Evolutionary conservation across 2,797 vertebrate genomes (phyloP).

Genomic region (Sciaenops ocellatus): DNA sequence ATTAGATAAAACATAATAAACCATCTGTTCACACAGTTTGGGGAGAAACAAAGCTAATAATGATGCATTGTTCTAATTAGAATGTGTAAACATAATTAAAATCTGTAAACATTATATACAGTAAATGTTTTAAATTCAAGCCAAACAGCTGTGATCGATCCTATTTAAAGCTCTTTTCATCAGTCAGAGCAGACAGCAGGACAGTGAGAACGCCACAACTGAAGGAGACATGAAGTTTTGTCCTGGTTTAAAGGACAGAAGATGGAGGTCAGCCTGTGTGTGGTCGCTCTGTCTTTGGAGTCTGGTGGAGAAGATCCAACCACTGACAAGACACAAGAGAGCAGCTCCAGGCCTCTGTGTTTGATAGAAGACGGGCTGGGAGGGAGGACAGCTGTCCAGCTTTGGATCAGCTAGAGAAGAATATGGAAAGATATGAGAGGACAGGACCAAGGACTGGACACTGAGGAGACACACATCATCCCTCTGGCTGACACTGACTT

Average conservation of each 20-base stretch:
- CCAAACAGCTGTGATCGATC: slow-evolving; percentile 17
- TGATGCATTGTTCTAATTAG: slow-evolving; percentile 34
- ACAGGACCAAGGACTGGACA: slow-evolving; percentile 32
- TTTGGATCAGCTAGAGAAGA: slow-evolving; percentile 9
- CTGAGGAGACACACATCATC: slow-evolving; percentile 14
- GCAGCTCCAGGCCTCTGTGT: slow-evolving; percentile 34
- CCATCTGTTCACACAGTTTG: slow-evolving; percentile 40
- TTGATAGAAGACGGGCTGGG: slow-evolving; percentile 30
- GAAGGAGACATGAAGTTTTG: slow-evolving; percentile 21
- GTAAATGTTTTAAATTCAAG: slow-evolving; percentile 20
- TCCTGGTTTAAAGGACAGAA: slow-evolving; percentile 22
- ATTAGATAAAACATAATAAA: slow-evolving; percentile 56
- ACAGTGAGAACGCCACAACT: slow-evolving; percentile 1
- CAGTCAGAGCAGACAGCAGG: slow-evolving; percentile 17
- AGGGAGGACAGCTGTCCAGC: slow-evolving; percentile 39
- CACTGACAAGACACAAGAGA: slow-evolving; percentile 42
- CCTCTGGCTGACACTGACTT: slow-evolving; percentile 15
- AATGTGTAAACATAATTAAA: slow-evolving; percentile 17
- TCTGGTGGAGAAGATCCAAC: slow-evolving; percentile 17
- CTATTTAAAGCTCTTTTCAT: slow-evolving; percentile 12
- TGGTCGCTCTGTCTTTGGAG: slow-evolving; percentile 2
- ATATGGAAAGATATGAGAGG: slow-evolving; percentile 4
- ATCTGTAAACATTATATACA: neutral
- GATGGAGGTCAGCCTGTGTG: slow-evolving; percentile 36
- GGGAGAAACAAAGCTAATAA: slow-evolving; percentile 11